These are phyloP conservation scores for Epistrophe eligans DNA, from an alignment of 2,888 invertebrate species.

Conservation along the genomic window DNA sequence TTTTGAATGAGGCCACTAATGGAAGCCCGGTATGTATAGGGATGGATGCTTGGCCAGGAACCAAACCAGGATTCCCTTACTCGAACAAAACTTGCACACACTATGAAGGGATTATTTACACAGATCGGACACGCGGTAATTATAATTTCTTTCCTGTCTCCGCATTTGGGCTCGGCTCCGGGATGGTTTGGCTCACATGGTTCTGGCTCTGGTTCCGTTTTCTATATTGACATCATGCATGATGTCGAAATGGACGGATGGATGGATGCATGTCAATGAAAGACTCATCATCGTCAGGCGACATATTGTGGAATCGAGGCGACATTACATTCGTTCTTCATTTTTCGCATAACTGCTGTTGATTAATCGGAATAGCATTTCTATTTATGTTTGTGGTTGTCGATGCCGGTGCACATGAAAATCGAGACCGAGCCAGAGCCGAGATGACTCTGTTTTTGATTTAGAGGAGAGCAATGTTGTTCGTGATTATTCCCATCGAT, in stretches of 20 bases:
- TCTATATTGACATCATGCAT: constrained; percentile 49
- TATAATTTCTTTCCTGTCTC: constrained; percentile 52
- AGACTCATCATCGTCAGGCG: constrained; percentile 64
- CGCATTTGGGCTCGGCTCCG: background rate
- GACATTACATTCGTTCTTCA: constrained; percentile 69
- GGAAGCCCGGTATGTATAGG: background rate
- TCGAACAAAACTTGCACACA: background rate
- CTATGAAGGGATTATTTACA: constrained; percentile 47
- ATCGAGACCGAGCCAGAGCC: background rate
- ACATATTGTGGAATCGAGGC: constrained; percentile 58
- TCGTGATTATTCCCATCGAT: constrained; percentile 60
- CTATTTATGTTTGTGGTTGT: constrained; percentile 34
- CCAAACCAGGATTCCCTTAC: constrained; percentile 1
- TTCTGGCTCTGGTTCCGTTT: background rate
- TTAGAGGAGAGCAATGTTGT: constrained; percentile 32
- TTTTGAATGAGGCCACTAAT: constrained; percentile 65
- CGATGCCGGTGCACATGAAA: constrained; percentile 11
- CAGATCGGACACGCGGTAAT: constrained; percentile 70
- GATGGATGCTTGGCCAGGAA: constrained; percentile 16
- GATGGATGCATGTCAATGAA: constrained; percentile 69
- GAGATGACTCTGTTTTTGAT: constrained; percentile 20
- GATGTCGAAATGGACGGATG: constrained; percentile 34
- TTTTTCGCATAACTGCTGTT: constrained; percentile 62
- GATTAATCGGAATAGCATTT: constrained; percentile 62
- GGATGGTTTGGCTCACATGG: background rate